Conservation (phyloP, 2,888 invertebrate genomes). For the Danaus chrysippus region DNA sequence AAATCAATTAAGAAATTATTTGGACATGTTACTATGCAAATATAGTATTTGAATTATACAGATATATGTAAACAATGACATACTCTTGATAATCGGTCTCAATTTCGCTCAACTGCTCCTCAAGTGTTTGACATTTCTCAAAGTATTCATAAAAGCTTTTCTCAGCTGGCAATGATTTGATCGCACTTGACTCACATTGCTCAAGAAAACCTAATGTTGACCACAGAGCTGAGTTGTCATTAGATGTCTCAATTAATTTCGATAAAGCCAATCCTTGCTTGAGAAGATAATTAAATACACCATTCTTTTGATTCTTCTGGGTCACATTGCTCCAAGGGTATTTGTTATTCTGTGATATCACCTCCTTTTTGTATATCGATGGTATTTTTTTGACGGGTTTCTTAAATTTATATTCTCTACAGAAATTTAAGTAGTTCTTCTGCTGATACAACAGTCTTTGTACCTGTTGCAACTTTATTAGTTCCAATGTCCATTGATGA, state of each 20-base stretch:
- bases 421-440: constrained; percentile 57
- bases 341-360: constrained; percentile 62
- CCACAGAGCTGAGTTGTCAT: constrained; percentile 47
- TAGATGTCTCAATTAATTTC: constrained; percentile 46
- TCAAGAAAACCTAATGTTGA: constrained; percentile 53
- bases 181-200: constrained; percentile 45
- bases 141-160: constrained; percentile 59
- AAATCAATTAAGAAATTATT: constrained; percentile 17
- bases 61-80: constrained; percentile 32
- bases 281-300: constrained; percentile 54
- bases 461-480: constrained; percentile 64
- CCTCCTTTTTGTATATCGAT: constrained; percentile 46
- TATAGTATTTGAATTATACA: not conserved
- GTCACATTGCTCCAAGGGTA: constrained; percentile 67
- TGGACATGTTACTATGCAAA: not conserved
- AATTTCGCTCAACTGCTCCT: constrained; percentile 44
- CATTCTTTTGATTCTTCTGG: constrained; percentile 51
- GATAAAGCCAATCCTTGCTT: constrained; percentile 56
- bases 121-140: constrained; percentile 56
- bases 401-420: constrained; percentile 57
- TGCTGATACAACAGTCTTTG: constrained; percentile 66
- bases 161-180: constrained; percentile 54
- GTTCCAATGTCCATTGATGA: constrained; percentile 64
- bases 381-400: constrained; percentile 44
- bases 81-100: constrained; percentile 48